Evolutionary conservation across 2,888 invertebrate species (phyloP).

Genomic region (Megaustenia siamemsis): DNA sequence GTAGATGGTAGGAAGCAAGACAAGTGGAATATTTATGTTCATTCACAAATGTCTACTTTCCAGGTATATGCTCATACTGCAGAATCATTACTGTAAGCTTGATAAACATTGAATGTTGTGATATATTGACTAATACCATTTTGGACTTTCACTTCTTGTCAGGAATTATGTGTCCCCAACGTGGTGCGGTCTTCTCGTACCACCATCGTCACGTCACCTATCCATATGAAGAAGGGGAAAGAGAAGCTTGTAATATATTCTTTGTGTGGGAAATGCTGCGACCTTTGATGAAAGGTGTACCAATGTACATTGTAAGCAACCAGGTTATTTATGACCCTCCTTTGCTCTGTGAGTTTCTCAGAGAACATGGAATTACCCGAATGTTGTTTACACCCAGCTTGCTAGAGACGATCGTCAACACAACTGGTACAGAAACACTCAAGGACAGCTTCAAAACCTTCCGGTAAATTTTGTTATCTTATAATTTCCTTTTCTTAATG

Average conservation of each 20-base stretch:
- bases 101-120: too few relatives aligned
- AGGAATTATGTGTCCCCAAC: constrained; percentile 80
- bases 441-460: constrained; percentile 63
- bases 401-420: constrained; percentile 79
- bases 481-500: neutral
- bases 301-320: constrained; percentile 80
- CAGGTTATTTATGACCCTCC: constrained; percentile 79
- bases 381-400: constrained; percentile 81
- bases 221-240: constrained; percentile 77
- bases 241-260: constrained; percentile 81
- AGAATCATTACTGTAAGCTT: too few relatives aligned
- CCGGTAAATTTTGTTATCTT: constrained; percentile 62
- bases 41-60: too few relatives aligned
- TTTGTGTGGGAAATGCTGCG: constrained; percentile 81
- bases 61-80: too few relatives aligned
- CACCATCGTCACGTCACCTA: constrained; percentile 76
- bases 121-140: too few relatives aligned
- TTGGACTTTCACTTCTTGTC: constrained; percentile 28
- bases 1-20: too few relatives aligned
- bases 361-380: constrained; percentile 77
- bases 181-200: constrained; percentile 81
- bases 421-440: constrained; percentile 64
- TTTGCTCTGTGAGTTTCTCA: constrained; percentile 75
- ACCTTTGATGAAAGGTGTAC: constrained; percentile 79
- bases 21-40: too few relatives aligned